Evolutionary conservation across 2,888 invertebrate genomes (phyloP), one percentile per base, ranked within the genome.

Genomic region (Spodoptera littoralis): DNA sequence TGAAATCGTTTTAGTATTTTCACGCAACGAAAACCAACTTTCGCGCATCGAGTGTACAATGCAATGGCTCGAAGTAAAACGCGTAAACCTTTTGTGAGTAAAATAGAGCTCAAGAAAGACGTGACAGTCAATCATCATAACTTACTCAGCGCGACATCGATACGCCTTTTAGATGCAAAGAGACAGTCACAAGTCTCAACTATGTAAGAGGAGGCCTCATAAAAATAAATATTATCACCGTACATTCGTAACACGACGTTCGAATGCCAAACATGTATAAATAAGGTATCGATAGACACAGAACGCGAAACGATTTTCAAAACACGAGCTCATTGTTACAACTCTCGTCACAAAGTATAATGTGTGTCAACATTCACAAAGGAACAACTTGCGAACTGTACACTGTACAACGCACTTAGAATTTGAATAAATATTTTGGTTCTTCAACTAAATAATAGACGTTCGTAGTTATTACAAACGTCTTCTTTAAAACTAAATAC

Each of bases 261-360:
- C 81, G 76, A 83, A 83, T 83, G 73, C 77, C 77, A 78, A 81
- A 78, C 79, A 75, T 78, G 78, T 78, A 76, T 76, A 80, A 76
- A 79, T 77, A 78, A 77, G 53, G 75, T 74, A 73, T 81, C 68
- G 62, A 65, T 73, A 74, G 77, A 76, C 73, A 58, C 70, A 70
- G 65, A 80, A 75, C 81, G 76, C 73, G 69, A 65, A 79, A 75
- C 61, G 75, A 75, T 84, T 86, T 85, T 82, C 83, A 82, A 85
- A 85, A 86, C 81, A 85, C 54, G 48, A 70, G 65, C 73, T 79
- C 82, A 83, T 85, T 86, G 86, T 86, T 80, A 74, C 58, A 58
- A 63, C 54, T 72, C 61, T 72, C 72, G 77, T 79, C 75, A 82
- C 83, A 82, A 76, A 76, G 79, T 77, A 56, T 74, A 66, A 69